Conservation (phyloP, 1,140 invertebrate species). For the Linepithema humile region DNA sequence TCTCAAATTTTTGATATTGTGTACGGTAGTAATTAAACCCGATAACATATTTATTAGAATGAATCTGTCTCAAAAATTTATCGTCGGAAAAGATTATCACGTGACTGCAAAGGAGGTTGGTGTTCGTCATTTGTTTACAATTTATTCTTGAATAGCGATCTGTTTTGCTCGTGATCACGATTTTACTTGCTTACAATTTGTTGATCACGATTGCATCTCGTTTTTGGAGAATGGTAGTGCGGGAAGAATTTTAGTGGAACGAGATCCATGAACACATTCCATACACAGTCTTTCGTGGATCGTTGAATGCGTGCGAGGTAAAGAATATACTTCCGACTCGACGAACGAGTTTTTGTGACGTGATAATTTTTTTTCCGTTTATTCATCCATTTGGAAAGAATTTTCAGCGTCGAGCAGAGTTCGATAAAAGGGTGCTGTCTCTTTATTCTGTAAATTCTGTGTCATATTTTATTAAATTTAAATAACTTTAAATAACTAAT, state of each 20-base stretch:
- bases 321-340: neutral
- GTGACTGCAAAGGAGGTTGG: neutral
- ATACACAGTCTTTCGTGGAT: neutral
- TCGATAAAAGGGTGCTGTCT: neutral
- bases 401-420: too few relatives aligned
- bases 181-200: neutral
- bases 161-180: too few relatives aligned
- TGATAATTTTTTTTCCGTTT: conserved; percentile 5
- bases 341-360: neutral
- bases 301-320: neutral
- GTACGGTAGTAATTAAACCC: too few relatives aligned
- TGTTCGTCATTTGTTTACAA: neutral
- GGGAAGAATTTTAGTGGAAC: neutral
- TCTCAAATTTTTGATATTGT: too few relatives aligned
- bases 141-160: neutral
- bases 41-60: too few relatives aligned
- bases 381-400: too few relatives aligned
- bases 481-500: neutral
- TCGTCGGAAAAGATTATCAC: too few relatives aligned
- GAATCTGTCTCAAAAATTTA: too few relatives aligned
- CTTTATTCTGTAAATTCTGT: neutral
- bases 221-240: neutral
- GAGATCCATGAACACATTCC: neutral
- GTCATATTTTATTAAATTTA: neutral
- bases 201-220: neutral